Conservation (phyloP, 2,888 invertebrate species). For the Ariolimax columbianus region DNA sequence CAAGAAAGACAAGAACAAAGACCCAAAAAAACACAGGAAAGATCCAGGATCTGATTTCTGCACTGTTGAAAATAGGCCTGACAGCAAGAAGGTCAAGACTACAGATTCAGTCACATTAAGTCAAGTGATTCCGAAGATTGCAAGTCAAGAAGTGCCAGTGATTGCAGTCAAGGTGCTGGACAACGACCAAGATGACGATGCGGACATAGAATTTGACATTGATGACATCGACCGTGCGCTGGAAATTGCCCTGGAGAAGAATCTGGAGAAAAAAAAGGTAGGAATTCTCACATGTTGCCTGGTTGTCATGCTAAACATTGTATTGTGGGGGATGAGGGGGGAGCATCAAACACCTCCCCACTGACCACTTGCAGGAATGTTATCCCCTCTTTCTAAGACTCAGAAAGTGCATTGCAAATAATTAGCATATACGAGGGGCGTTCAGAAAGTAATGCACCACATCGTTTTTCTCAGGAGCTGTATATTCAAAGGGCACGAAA, state of each 20-base stretch:
- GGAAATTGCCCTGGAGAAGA: slow-evolving; percentile 72
- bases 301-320: too few species aligned
- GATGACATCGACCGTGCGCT: slow-evolving; percentile 76
- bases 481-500: too few species aligned
- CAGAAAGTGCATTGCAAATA: too few species aligned
- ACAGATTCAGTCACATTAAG: not conserved
- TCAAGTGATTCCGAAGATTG: slow-evolving; percentile 10
- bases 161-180: not conserved
- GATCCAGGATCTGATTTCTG: not conserved
- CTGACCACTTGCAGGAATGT: too few species aligned
- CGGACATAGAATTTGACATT: slow-evolving; percentile 69
- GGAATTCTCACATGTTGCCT: slow-evolving; percentile 5
- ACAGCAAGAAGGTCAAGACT: slow-evolving; percentile 4
- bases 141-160: not conserved
- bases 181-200: slow-evolving; percentile 39
- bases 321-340: too few species aligned
- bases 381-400: too few species aligned
- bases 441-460: too few species aligned
- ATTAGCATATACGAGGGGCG: too few species aligned
- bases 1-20: slow-evolving; percentile 44
- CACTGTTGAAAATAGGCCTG: not conserved
- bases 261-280: slow-evolving; percentile 71
- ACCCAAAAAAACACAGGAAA: slow-evolving; percentile 34
- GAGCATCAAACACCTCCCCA: too few species aligned
- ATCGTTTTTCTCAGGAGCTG: too few species aligned